These are phyloP conservation scores for Pedicia rivosa DNA, from an alignment of 2,888 invertebrate species.

Conservation along the genomic window DNA sequence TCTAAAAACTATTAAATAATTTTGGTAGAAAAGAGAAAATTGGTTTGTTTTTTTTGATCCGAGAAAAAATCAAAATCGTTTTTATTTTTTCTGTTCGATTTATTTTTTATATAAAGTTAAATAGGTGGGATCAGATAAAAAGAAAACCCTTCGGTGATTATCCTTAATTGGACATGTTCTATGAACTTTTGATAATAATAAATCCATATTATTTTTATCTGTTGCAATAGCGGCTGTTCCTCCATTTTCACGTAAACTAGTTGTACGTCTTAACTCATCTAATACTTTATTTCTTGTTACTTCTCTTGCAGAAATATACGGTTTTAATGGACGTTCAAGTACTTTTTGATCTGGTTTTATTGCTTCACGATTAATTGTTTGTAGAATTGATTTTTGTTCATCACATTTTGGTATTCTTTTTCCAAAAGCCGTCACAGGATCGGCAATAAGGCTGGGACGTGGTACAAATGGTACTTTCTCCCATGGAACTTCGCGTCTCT, in stretches of 20 bases:
- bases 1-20: too few species aligned
- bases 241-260: slow-evolving; percentile 38
- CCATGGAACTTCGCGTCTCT: slow-evolving; percentile 70
- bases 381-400: slow-evolving; percentile 30
- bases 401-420: slow-evolving; percentile 33
- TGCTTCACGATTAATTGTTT: slow-evolving; percentile 40
- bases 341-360: slow-evolving; percentile 43
- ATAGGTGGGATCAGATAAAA: slow-evolving; percentile 4
- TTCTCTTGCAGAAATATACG: slow-evolving; percentile 51
- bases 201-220: slow-evolving; percentile 46
- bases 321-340: slow-evolving; percentile 43
- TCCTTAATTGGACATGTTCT: slow-evolving; percentile 32
- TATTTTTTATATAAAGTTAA: too few species aligned
- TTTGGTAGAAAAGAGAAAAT: background rate
- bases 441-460: slow-evolving; percentile 67
- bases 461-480: slow-evolving; percentile 79
- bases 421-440: slow-evolving; percentile 74
- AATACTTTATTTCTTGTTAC: slow-evolving; percentile 46
- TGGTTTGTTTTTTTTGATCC: too few species aligned
- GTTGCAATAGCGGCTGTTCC: slow-evolving; percentile 38
- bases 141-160: slow-evolving; percentile 35
- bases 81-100: too few species aligned
- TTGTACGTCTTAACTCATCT: slow-evolving; percentile 39
- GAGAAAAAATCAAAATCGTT: too few species aligned
- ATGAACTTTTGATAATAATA: slow-evolving; percentile 45